A percentile compares a stretch with the other conserved stretches of the same genome.
Conservation (phyloP, 2,797 vertebrate genomes). For the Peromyscus melanophrys region DNA sequence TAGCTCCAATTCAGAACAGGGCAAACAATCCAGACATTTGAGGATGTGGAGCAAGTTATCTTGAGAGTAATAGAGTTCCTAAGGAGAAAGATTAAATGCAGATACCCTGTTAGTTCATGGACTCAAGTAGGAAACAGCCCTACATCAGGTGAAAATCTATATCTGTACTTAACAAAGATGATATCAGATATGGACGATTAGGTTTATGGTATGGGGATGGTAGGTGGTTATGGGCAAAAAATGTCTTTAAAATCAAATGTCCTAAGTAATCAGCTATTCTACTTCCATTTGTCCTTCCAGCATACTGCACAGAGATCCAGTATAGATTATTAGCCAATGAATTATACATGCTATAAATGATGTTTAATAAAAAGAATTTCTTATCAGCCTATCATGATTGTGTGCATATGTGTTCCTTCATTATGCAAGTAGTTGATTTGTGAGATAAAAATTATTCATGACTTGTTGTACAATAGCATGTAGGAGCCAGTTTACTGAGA, state of each 20-base stretch:
- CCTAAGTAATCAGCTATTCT: neutral
- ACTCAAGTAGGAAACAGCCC: neutral
- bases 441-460: neutral
- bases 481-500: neutral
- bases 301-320: neutral
- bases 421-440: neutral
- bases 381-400: neutral
- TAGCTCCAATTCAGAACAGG: neutral
- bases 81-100: neutral
- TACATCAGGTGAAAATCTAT: neutral
- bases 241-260: neutral
- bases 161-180: neutral
- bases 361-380: slow-evolving; percentile 22
- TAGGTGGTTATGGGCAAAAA: neutral
- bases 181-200: no score
- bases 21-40: neutral
- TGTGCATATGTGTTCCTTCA: neutral
- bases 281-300: neutral
- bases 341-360: neutral
- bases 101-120: neutral
- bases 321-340: neutral
- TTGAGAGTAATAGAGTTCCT: neutral
- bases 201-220: neutral
- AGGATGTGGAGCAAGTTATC: neutral
- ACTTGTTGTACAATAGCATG: neutral